phyloP scores from a whole-genome alignment of 2,888 invertebrate genomes.

The Megamerina dolium region DNA sequence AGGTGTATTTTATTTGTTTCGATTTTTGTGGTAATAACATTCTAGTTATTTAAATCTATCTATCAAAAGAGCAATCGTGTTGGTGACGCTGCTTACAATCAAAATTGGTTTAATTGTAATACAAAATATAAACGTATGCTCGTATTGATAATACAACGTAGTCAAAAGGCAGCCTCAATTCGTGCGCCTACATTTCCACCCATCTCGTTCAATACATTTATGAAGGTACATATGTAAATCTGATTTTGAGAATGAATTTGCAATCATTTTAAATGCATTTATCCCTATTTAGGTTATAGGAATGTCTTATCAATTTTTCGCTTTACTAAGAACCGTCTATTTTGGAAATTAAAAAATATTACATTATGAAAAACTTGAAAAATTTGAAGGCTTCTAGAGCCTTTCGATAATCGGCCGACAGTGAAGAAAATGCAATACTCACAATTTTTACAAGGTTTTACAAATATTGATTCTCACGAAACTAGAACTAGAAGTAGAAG shows the following conservation, averaged over 20 bases:
- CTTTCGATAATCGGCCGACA: too few species aligned
- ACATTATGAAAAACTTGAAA: too few species aligned
- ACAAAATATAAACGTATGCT: conserved; percentile 30
- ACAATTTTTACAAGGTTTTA: too few species aligned
- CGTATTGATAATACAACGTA: conserved; percentile 33
- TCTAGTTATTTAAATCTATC: background rate
- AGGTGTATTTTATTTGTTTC: too few species aligned
- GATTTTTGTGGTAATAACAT: too few species aligned
- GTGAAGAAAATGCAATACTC: too few species aligned
- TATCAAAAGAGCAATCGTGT: conserved; percentile 34
- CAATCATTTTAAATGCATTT: background rate
- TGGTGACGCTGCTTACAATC: conserved; percentile 34
- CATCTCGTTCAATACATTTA: conserved; percentile 38
- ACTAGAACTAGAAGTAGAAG: too few species aligned
- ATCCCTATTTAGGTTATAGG: conserved; percentile 29
- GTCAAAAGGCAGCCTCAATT: conserved; percentile 35
- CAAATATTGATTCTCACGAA: too few species aligned
- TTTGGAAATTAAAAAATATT: conserved; percentile 18
- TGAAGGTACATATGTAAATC: conserved; percentile 27
- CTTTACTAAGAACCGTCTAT: conserved; percentile 34
- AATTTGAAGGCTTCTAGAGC: too few species aligned
- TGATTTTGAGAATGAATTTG: background rate
- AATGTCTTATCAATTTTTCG: conserved; percentile 40
- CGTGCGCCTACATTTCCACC: conserved; percentile 40
- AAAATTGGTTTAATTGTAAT: conserved; percentile 33